Evolutionary conservation across 2,888 invertebrate species (phyloP).

Genomic region (Alloscopus bannaensis): DNA sequence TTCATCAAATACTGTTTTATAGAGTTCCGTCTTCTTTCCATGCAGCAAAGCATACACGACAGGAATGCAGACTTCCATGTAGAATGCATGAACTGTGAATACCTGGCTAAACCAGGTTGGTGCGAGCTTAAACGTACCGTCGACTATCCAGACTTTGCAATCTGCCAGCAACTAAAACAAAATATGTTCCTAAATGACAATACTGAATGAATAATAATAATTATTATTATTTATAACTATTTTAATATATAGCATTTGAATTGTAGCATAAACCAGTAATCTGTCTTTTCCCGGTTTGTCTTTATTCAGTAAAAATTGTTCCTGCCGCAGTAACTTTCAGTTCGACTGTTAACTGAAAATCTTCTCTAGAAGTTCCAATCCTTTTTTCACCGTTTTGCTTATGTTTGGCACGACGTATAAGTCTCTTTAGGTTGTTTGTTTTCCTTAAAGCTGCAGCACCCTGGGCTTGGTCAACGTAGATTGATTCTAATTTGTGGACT

Average conservation of each 20-base stretch:
- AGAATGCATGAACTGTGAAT: slow-evolving; percentile 9
- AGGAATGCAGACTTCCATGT: slow-evolving; percentile 1
- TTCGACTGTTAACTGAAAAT: no score
- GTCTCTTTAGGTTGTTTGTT: not conserved
- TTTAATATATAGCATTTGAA: slow-evolving; percentile 11
- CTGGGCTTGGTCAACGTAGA: not conserved
- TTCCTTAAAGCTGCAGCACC: not conserved
- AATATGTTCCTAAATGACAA: not conserved
- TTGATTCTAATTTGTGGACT: not conserved
- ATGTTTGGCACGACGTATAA: not conserved
- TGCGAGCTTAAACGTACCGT: slow-evolving; percentile 10
- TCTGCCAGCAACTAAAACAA: slow-evolving; percentile 1
- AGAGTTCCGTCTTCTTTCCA: no score
- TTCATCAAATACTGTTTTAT: no score
- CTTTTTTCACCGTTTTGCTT: not conserved
- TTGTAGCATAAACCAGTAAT: not conserved
- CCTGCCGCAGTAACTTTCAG: no score
- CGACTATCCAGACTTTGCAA: not conserved
- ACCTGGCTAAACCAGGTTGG: slow-evolving; percentile 9
- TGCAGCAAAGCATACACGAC: not conserved
- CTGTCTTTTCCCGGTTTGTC: not conserved
- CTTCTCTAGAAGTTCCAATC: not conserved
- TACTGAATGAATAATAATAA: not conserved
- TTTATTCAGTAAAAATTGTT: not conserved
- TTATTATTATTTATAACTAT: not conserved